phyloP scores from a whole-genome alignment of 2,797 vertebrate genomes.

The Epinephelus awoara region DNA sequence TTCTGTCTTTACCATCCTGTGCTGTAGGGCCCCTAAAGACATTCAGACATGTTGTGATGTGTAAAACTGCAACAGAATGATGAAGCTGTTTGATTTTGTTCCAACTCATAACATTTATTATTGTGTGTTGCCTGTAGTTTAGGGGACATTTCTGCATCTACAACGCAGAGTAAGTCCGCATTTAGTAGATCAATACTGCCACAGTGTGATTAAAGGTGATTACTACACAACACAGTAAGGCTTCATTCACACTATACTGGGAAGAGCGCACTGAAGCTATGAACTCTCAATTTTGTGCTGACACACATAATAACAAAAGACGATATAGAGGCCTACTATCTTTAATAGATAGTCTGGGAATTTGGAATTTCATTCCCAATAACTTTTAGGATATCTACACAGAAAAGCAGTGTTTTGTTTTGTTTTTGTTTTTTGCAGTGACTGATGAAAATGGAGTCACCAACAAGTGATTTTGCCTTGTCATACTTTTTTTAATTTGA shows the following conservation, averaged over 20 bases:
- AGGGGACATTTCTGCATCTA: too few relatives aligned
- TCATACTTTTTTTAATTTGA: too few relatives aligned
- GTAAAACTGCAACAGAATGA: neutral
- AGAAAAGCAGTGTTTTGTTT: too few relatives aligned
- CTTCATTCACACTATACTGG: too few relatives aligned
- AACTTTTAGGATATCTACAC: neutral
- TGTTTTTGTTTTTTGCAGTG: too few relatives aligned
- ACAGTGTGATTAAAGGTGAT: slow-evolving; percentile 14
- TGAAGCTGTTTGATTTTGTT: neutral
- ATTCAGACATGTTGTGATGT: neutral
- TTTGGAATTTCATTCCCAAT: neutral
- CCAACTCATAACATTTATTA: too few relatives aligned
- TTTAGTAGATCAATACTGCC: slow-evolving; percentile 15
- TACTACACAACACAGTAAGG: neutral
- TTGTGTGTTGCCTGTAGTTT: too few relatives aligned
- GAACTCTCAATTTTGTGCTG: neutral
- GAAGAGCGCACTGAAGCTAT: too few relatives aligned
- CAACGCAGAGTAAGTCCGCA: neutral
- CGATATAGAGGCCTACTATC: neutral
- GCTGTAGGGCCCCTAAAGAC: neutral
- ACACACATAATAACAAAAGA: neutral
- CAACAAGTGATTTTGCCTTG: too few relatives aligned
- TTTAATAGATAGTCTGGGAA: too few relatives aligned
- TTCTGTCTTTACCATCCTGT: neutral
- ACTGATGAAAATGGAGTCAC: too few relatives aligned